Evolutionary conservation across 2,888 invertebrate genomes (phyloP).

Genomic region (Nipponacmea schrenckii): DNA sequence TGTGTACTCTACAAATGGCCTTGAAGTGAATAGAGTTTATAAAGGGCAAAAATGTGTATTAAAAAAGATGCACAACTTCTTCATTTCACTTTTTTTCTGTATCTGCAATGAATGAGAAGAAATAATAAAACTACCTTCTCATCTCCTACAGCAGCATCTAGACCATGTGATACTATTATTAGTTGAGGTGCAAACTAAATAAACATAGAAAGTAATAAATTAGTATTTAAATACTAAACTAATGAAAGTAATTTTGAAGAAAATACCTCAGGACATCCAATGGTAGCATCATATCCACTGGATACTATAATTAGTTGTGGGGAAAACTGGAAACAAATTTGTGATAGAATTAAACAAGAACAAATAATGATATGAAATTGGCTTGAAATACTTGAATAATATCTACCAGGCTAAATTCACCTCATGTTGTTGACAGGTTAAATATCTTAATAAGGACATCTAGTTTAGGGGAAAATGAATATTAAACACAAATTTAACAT

Average conservation of each 20-base stretch:
- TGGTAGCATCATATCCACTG: constrained; percentile 89
- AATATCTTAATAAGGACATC: background rate
- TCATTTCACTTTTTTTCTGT: background rate
- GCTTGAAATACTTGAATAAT: too few species aligned
- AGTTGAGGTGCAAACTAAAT: constrained; percentile 85
- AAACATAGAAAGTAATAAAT: background rate
- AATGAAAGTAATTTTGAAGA: background rate
- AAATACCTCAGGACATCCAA: constrained; percentile 73
- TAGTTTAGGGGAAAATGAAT: background rate
- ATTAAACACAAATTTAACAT: too few species aligned
- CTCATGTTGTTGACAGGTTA: background rate
- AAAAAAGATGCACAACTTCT: too few species aligned
- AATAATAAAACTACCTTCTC: constrained; percentile 47
- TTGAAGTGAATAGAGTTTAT: too few species aligned
- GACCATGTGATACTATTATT: constrained; percentile 85
- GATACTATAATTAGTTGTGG: constrained; percentile 86
- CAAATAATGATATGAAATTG: too few species aligned
- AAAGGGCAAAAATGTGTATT: too few species aligned
- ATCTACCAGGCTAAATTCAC: background rate
- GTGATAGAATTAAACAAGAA: background rate
- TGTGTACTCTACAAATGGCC: too few species aligned
- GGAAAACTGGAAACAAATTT: constrained; percentile 75
- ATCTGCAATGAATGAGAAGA: background rate
- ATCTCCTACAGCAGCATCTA: constrained; percentile 87
- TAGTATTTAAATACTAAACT: background rate